A percentile compares a stretch with the other conserved stretches of the same genome.
These are phyloP conservation scores for Thaleichthys pacificus DNA, from an alignment of 2,797 vertebrate species.

Conservation along the genomic window DNA sequence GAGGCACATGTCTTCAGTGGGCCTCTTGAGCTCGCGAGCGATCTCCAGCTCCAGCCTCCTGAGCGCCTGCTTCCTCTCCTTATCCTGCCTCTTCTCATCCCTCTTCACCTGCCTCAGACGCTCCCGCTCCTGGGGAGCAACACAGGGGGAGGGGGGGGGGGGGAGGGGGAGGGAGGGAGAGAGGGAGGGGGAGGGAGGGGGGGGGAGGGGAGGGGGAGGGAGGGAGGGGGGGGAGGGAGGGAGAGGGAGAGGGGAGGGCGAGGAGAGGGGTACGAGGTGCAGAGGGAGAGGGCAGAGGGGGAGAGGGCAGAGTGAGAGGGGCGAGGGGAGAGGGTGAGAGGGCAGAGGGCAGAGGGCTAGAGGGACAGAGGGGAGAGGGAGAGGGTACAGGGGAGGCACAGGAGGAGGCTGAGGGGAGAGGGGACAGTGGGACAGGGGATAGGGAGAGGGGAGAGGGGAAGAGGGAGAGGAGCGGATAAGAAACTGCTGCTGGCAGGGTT, in stretches of 20 bases:
- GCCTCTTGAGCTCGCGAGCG: slow-evolving; percentile 96
- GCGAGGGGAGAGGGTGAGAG: no score
- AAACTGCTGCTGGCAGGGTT: background rate
- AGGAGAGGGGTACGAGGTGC: slow-evolving; percentile 14
- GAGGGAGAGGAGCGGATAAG: background rate
- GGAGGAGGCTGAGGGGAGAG: slow-evolving; percentile 37
- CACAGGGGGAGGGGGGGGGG: slow-evolving; percentile 15
- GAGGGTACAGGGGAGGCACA: slow-evolving; percentile 10
- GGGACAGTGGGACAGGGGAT: slow-evolving; percentile 31
- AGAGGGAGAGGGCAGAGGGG: slow-evolving; percentile 6
- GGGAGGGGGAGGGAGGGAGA: slow-evolving; percentile 33
- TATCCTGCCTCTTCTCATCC: slow-evolving; percentile 96
- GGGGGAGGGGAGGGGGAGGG: no score
- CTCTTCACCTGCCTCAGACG: slow-evolving; percentile 97
- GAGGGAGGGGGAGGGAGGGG: no score
- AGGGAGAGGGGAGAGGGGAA: background rate
- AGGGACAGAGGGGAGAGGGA: no score
- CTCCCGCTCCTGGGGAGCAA: slow-evolving; percentile 86
- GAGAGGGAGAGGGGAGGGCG: slow-evolving; percentile 55
- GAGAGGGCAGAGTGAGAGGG: slow-evolving; percentile 40
- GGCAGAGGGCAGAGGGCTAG: no score
- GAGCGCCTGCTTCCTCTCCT: slow-evolving; percentile 96
- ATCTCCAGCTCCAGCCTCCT: slow-evolving; percentile 93
- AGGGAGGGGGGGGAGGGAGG: slow-evolving; percentile 23
- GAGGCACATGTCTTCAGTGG: slow-evolving; percentile 99